Evolutionary conservation across 2,797 vertebrate species (phyloP).

Genomic region (Syngnathus rostellatus): DNA sequence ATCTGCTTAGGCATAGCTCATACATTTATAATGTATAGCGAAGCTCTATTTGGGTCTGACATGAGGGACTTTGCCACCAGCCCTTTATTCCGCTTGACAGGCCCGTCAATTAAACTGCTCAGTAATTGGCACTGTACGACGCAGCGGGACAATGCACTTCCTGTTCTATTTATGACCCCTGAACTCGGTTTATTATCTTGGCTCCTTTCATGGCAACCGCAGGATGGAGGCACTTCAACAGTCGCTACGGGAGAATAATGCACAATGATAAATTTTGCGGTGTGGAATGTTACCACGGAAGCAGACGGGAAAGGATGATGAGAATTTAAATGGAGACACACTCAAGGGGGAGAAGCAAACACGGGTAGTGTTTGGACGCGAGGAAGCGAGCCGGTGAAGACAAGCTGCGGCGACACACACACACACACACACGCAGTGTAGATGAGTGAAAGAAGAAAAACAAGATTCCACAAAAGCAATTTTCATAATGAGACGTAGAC

Average conservation of each 20-base stretch:
- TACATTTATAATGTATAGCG: neutral
- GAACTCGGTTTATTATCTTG: constrained; percentile 22
- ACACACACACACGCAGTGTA: neutral
- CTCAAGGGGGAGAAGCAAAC: constrained; percentile 1
- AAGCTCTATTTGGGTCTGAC: constrained; percentile 4
- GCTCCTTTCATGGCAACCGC: constrained; percentile 10
- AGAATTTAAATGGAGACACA: neutral
- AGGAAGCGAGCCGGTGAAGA: constrained; percentile 16
- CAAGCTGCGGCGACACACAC: constrained; percentile 19
- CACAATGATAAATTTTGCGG: neutral
- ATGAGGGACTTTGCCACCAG: constrained; percentile 7
- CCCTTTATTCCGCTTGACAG: constrained; percentile 24
- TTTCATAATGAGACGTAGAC: neutral
- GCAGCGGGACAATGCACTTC: constrained; percentile 23
- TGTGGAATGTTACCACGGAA: constrained; percentile 14
- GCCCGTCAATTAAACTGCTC: constrained; percentile 12
- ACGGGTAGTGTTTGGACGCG: constrained; percentile 20
- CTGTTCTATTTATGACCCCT: constrained; percentile 36
- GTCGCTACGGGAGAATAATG: neutral
- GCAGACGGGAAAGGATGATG: constrained; percentile 9
- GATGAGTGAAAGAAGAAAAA: constrained; percentile 11
- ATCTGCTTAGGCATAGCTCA: neutral
- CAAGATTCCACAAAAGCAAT: constrained; percentile 12
- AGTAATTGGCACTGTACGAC: constrained; percentile 20
- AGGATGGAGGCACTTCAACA: constrained; percentile 15